phyloP scores from a whole-genome alignment of 2,888 invertebrate genomes.

The Panzeria rudis region DNA sequence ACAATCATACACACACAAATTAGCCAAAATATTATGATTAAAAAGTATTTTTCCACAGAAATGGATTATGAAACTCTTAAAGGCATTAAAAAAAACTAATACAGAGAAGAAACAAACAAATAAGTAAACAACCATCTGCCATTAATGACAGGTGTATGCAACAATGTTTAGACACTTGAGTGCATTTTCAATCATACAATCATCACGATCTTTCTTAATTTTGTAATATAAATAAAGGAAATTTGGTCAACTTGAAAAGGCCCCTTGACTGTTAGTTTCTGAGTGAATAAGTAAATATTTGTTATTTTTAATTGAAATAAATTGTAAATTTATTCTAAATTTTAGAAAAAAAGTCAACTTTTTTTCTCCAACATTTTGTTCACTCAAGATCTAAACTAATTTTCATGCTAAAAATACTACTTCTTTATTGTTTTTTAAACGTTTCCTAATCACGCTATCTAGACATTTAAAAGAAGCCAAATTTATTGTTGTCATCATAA shows the following conservation, averaged over 20 bases:
- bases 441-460: constrained; percentile 62
- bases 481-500: constrained; percentile 59
- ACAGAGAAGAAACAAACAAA: background rate
- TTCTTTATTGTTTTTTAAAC: constrained; percentile 43
- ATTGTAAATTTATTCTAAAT: constrained; percentile 33
- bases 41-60: constrained; percentile 43
- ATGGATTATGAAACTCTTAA: constrained; percentile 22
- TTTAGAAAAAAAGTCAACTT: background rate
- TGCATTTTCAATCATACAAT: constrained; percentile 40
- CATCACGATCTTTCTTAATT: background rate
- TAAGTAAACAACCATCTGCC: constrained; percentile 10
- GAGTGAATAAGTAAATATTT: constrained; percentile 58
- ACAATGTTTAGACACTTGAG: constrained; percentile 57
- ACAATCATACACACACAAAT: constrained; percentile 39
- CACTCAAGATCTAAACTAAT: background rate
- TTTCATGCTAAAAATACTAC: background rate
- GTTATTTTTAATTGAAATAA: constrained; percentile 58
- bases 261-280: background rate
- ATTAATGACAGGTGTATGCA: constrained; percentile 54
- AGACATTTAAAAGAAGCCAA: constrained; percentile 44
- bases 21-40: constrained; percentile 65
- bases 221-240: constrained; percentile 9
- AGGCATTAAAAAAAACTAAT: background rate
- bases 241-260: background rate
- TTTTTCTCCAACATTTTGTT: background rate